phyloP scores from a whole-genome alignment of 2,888 invertebrate species.

The Oxytorus armatus region DNA sequence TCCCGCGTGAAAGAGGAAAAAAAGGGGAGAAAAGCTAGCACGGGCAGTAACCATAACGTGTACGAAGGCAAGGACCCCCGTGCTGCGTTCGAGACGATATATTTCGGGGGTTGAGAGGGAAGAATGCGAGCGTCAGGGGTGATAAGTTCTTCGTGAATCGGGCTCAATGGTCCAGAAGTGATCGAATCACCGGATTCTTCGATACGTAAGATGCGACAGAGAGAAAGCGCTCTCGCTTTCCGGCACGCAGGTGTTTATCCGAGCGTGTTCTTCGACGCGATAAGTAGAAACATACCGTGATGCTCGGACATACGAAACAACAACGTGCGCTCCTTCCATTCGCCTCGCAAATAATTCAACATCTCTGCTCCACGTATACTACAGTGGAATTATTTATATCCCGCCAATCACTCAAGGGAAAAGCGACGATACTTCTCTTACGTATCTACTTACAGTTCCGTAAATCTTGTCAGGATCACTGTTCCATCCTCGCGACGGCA shows the following conservation, averaged over 20 bases:
- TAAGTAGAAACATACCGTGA: slow-evolving; percentile 47
- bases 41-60: slow-evolving; percentile 19
- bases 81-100: slow-evolving; percentile 69
- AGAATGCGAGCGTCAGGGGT: slow-evolving; percentile 60
- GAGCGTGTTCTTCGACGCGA: slow-evolving; percentile 71
- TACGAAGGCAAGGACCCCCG: slow-evolving; percentile 55
- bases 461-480: slow-evolving; percentile 61
- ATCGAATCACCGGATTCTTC: slow-evolving; percentile 78
- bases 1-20: not conserved
- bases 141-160: slow-evolving; percentile 73
- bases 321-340: not conserved
- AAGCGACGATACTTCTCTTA: slow-evolving; percentile 30
- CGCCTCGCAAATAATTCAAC: slow-evolving; percentile 30
- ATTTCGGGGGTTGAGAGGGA: slow-evolving; percentile 72
- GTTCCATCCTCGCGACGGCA: slow-evolving; percentile 61
- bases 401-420: slow-evolving; percentile 30
- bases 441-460: slow-evolving; percentile 62
- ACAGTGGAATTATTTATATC: slow-evolving; percentile 10
- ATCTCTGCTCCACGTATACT: not conserved
- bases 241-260: slow-evolving; percentile 77
- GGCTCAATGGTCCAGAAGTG: slow-evolving; percentile 80
- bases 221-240: slow-evolving; percentile 62
- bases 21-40: not conserved
- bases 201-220: slow-evolving; percentile 41
- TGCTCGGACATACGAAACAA: slow-evolving; percentile 3